Evolutionary conservation across 1,140 invertebrate genomes (phyloP).

Genomic region (Conopomorpha cramerella): DNA sequence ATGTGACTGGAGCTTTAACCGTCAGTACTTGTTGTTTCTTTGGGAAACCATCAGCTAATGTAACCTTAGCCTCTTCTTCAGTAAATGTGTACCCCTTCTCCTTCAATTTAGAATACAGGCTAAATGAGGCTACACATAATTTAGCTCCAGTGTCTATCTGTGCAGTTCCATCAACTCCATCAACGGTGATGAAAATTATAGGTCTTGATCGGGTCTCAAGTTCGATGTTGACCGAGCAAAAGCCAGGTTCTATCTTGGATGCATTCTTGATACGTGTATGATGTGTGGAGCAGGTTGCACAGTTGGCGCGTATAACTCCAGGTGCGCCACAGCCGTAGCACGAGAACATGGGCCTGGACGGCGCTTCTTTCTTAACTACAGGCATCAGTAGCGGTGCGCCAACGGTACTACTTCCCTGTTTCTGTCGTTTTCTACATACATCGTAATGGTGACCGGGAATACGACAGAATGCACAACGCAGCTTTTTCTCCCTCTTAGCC

Average conservation of each 20-base stretch:
- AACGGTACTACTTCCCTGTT: background rate
- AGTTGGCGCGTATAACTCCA: background rate
- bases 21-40: too few relatives aligned
- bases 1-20: too few relatives aligned
- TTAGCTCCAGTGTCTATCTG: too few relatives aligned
- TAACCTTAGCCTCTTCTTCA: too few relatives aligned
- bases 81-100: too few relatives aligned
- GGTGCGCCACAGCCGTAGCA: background rate
- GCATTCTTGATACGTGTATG: background rate
- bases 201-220: background rate
- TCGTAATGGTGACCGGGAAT: background rate
- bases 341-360: background rate
- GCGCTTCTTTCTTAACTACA: background rate
- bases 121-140: too few relatives aligned
- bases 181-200: too few relatives aligned
- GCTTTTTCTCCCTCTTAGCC: background rate
- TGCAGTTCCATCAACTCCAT: too few relatives aligned
- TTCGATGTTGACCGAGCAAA: background rate
- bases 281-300: background rate
- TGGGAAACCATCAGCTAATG: too few relatives aligned
- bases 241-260: background rate
- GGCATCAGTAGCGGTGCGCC: background rate
- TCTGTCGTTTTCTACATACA: background rate
- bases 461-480: background rate
- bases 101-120: too few relatives aligned